Evolutionary conservation across 1,140 invertebrate species (phyloP).

Genomic region (Ooceraea biroi): DNA sequence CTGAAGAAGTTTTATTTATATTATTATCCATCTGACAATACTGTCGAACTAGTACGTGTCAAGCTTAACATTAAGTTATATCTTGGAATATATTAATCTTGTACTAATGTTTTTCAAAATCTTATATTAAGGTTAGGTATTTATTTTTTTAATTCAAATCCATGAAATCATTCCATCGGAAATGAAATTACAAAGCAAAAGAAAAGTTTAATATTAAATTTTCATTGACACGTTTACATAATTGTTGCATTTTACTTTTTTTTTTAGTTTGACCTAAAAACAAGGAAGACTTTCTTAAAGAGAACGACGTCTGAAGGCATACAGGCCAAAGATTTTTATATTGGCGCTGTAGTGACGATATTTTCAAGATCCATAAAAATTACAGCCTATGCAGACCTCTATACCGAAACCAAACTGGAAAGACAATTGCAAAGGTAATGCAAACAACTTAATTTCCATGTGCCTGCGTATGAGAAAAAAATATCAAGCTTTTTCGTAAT

Average conservation of each 20-base stretch:
- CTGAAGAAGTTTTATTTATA: constrained; percentile 91
- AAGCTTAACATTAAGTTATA: constrained; percentile 16
- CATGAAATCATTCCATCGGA: no score
- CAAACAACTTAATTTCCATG: neutral
- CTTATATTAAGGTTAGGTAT: no score
- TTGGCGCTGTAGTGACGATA: constrained; percentile 92
- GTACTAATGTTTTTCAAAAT: no score
- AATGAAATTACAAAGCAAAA: no score
- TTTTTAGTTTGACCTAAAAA: constrained; percentile 92
- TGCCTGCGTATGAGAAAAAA: neutral
- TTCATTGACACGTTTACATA: neutral
- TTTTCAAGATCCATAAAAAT: constrained; percentile 93
- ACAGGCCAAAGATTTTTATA: constrained; percentile 90
- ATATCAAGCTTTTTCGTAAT: constrained; percentile 42
- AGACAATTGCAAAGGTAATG: constrained; percentile 88
- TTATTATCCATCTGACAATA: constrained; percentile 91
- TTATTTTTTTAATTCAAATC: no score
- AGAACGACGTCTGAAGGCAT: constrained; percentile 91
- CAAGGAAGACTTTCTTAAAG: constrained; percentile 91
- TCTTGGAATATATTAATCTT: no score
- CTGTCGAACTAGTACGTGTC: constrained; percentile 90
- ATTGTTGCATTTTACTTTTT: constrained; percentile 51
- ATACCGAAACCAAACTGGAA: constrained; percentile 88
- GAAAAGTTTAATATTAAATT: no score
- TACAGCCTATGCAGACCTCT: constrained; percentile 91